Conservation (phyloP, 2,888 invertebrate species). For the Aphodius granarius region DNA sequence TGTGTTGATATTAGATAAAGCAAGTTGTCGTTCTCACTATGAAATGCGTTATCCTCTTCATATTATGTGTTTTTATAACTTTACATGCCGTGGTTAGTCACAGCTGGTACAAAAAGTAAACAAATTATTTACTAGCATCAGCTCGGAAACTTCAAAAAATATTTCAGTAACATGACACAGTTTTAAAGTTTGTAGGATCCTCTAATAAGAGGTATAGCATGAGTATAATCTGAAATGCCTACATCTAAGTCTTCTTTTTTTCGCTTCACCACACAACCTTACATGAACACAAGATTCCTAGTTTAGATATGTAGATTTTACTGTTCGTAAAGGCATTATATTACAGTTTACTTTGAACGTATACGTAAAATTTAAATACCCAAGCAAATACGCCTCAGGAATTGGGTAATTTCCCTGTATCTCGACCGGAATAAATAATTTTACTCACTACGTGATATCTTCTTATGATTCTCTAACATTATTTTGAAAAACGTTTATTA, state of each 20-base stretch:
- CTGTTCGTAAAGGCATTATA: not conserved
- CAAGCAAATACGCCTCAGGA: conserved; percentile 2
- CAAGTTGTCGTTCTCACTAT: too few species aligned
- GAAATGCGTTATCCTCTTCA: too few species aligned
- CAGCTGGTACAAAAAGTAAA: too few species aligned
- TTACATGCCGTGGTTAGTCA: too few species aligned
- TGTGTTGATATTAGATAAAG: too few species aligned
- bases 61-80: too few species aligned
- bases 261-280: not conserved
- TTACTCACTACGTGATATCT: not conserved
- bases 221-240: not conserved
- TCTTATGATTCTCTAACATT: not conserved
- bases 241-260: not conserved
- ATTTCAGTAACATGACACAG: not conserved
- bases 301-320: conserved; percentile 13
- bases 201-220: not conserved
- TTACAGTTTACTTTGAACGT: not conserved
- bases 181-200: not conserved
- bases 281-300: conserved; percentile 4
- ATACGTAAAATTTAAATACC: conserved; percentile 10
- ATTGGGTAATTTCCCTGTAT: conserved; percentile 1
- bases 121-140: too few species aligned
- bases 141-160: too few species aligned
- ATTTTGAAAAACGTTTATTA: not conserved
- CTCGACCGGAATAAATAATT: not conserved